phyloP scores from a whole-genome alignment of 2,113 vertebrate genomes.

The Eublepharis macularius region DNA sequence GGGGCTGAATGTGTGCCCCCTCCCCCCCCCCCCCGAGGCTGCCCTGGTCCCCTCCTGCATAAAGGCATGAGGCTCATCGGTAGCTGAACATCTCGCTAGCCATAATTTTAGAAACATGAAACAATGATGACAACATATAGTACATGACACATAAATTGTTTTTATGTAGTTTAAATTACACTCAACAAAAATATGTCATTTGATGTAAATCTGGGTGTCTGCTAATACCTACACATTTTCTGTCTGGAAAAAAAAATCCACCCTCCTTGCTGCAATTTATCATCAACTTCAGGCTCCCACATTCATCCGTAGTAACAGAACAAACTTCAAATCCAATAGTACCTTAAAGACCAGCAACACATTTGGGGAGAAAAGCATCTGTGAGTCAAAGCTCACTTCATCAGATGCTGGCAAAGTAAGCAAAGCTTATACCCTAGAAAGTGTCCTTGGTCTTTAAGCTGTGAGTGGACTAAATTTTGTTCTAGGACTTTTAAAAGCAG shows the following conservation, averaged over 20 bases:
- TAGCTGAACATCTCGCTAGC: not conserved
- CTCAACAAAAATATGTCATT: not conserved
- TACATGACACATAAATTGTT: not conserved
- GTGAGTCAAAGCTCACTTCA: too few species aligned
- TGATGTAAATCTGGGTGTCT: not conserved
- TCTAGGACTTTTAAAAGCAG: constrained; percentile 18
- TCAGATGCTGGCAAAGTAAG: too few species aligned
- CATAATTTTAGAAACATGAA: not conserved
- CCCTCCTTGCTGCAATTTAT: not conserved
- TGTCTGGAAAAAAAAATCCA: not conserved
- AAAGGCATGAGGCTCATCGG: not conserved
- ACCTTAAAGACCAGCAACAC: too few species aligned
- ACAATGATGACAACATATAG: not conserved
- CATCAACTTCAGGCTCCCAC: constrained; percentile 13
- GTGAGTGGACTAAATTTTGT: too few species aligned
- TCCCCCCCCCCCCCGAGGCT: rapidly evolving
- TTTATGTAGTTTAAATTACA: not conserved
- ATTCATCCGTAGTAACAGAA: too few species aligned
- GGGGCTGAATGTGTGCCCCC: not conserved
- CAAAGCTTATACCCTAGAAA: too few species aligned
- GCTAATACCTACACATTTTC: not conserved
- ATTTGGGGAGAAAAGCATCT: too few species aligned
- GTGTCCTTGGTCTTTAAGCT: too few species aligned
- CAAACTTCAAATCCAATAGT: too few species aligned
- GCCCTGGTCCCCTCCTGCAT: not conserved